Evolutionary conservation across 2,888 invertebrate genomes (phyloP), one percentile per base, ranked within the genome.

Genomic region (Spialia ferax): DNA sequence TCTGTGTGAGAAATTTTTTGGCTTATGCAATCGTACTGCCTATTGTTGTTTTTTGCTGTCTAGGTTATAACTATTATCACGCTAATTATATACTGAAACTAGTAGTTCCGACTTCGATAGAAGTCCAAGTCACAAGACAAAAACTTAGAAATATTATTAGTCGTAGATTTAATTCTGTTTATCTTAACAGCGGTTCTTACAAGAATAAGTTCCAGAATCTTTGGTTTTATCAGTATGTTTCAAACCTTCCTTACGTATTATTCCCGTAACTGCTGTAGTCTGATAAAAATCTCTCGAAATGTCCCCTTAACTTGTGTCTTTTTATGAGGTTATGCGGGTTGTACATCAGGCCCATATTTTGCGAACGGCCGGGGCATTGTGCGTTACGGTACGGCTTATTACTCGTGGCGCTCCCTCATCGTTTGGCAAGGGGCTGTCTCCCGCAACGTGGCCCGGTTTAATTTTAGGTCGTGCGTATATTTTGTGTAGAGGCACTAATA

Each of bases 391-490:
- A 42, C 29, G 55, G 42, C 42, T 45, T 63, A 29, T 63, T 63
- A 42, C 63, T 15, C 63, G 26, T 55, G 57, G 56, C 22, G 64
- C 57, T 50, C 57, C 64, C 57, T 64, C 57, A 50, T 50, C 38
- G 52, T 62, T 65, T 52, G 57, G 64, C 64, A 57, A 64, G 57
- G 64, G 64, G 50, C 57, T 26, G 50, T 65, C 50, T 65, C 56
- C 57, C 64, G 57, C 64, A 50, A 64, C 35, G 57, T 29, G 18
- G 48, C 48, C 29, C 57, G 57, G n/a, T 38, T 50, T 65, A 35
- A 52, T 65, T 65, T 57, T 65, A 59, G 50, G 35, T 50, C 64
- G 57, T 59, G 64, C 57, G 57, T 65, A 38, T 57, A 56, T 64
- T 57, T 64, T 35, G 15, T 48, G 32, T 32, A 3, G 22, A 15